Evolutionary conservation across 2,113 vertebrate genomes (phyloP).

Genomic region (Aleadryas rufinucha): DNA sequence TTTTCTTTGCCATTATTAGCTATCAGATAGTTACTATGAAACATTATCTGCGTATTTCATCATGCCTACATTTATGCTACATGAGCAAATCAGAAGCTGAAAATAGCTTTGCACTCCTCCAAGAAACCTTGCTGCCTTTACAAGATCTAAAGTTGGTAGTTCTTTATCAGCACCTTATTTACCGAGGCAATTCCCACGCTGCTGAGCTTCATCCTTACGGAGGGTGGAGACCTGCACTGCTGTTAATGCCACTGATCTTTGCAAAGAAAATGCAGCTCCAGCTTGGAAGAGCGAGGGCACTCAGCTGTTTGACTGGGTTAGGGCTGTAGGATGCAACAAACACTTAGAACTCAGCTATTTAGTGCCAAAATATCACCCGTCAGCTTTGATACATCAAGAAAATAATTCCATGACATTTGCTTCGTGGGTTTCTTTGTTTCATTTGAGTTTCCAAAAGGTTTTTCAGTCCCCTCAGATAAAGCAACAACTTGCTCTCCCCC

Average conservation of each 20-base stretch:
- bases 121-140: not conserved
- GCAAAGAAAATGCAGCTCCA: not conserved
- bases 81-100: not conserved
- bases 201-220: not conserved
- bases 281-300: not conserved
- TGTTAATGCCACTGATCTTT: not conserved
- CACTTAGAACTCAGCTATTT: not conserved
- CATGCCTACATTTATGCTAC: not conserved
- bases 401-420: not conserved
- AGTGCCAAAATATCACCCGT: not conserved
- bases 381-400: not conserved
- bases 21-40: slow-evolving; percentile 11
- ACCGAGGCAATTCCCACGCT: not conserved
- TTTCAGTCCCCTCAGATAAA: not conserved
- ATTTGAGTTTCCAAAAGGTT: not conserved
- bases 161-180: slow-evolving; percentile 10
- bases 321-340: not conserved
- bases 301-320: not conserved
- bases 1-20: slow-evolving; percentile 9
- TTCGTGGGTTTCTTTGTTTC: not conserved
- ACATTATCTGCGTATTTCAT: not conserved
- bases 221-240: not conserved
- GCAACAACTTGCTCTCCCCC: not conserved
- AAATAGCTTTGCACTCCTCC: not conserved
- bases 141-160: not conserved